Evolutionary conservation across 2,113 vertebrate species (phyloP), one percentile per base, ranked within the genome.

Genomic region (Phoxinus phoxinus): DNA sequence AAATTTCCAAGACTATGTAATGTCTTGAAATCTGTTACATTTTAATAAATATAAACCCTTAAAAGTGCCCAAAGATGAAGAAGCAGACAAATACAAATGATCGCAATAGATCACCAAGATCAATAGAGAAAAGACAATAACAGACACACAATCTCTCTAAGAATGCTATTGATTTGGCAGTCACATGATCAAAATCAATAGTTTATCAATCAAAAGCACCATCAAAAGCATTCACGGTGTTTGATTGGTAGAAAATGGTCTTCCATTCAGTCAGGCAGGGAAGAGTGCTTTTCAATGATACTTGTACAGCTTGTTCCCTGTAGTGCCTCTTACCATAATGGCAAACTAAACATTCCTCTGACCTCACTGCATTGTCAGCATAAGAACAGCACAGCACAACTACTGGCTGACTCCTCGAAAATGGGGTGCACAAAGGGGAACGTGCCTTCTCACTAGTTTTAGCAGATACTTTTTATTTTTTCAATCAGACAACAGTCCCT

Each of bases 321-420:
- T 3, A 63, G 59, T 6, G 32, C 59, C 59, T 81, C 78, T 81
- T 65, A 81, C 78, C n/a, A 25, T 65, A 81, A 81, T 65, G 48
- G 83, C 46, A 76, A 58, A 63, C n/a, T 75, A 75, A 59, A 63
- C 83, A 75, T 84, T 84, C 56, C 48, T 44, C 71, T 61, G 51
- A 25, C 27, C 72, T 84, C 72, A 67, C 71, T 84, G 71, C 71
- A 75, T 74, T 74, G 58, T 65, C 32, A 56, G 53, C 71, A 81
- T 48, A 19, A 27, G 59, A 81, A 81, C 78, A 65, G 78, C 74
- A 76, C 13, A 76, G 59, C 71, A 46, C 69, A 72, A 78, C 32
- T 81, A 37, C 48, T 35, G 15, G 37, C 53, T 79, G 78, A 48
- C 37, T 61, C 37, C 23, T 46, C 25, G 61, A 61, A 27, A 74